Base-by-base conservation (phyloP, 35 echinoderm and acorn worm genomes). In the Amphiura filiformis region DNA sequence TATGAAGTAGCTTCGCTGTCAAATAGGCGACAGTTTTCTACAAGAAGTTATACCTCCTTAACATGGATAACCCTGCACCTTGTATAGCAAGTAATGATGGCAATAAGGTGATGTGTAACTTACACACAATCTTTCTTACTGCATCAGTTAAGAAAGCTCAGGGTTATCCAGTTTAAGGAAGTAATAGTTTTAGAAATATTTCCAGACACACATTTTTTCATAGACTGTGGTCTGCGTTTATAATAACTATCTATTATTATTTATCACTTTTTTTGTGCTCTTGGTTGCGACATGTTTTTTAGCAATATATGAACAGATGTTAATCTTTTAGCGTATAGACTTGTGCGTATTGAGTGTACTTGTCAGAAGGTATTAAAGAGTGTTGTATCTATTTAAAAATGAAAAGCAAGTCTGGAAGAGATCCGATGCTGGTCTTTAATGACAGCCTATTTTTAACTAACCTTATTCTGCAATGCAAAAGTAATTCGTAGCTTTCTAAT, bases 381-480 rank as follows among this genome's bases (percentile, higher is more conserved):
- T 70, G 28, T 70, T 70, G 61, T 70, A 70, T 70, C 11, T 70
- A 70, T 70, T 70, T 15, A 70, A 70, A 70, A n/a, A 52, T n/a
- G n/a, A n/a, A n/a, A n/a, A n/a, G n/a, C n/a, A n/a, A 70, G 61
- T 70, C 61, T 11, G 11, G 26, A 70, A 23, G 26, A n/a, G 61
- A 70, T 70, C 26, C 3, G 61, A 47, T 47, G 61, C 28, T 70
- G 61, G 2, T 70, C 61, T 70, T 70, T 3, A 2, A 15, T n/a
- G 9, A 70, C 61, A 70, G 28, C 17, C 61, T 70, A 11, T 70
- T 70, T 70, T 70, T 26, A 70, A 70, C 61, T 70, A 70, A 70
- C 61, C 61, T n/a, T 70, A n/a, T 70, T 70, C 61, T 70, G 61
- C 61, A 70, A 70, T 70, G 61, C 61, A 70, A 70, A 70, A 70